A percentile compares a stretch with the other conserved stretches of the same genome.
phyloP scores from a whole-genome alignment of 2,797 vertebrate species.

The Pteropus rufus region DNA sequence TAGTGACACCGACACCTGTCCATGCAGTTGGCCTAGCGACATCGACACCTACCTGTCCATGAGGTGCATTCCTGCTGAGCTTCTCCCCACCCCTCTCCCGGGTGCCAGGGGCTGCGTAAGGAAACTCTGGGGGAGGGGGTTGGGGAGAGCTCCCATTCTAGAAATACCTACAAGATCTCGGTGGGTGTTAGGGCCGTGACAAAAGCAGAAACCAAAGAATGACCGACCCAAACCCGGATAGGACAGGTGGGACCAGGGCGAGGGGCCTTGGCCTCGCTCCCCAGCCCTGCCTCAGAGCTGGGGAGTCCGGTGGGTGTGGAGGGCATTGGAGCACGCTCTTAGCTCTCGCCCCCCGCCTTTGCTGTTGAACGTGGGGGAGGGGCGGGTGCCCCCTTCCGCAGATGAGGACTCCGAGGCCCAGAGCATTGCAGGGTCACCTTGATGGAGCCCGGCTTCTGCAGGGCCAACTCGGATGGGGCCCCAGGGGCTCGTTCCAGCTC shows the following conservation, averaged over 20 bases:
- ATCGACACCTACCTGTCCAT: too few species aligned
- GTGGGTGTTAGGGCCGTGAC: not conserved
- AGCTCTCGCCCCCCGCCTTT: rapidly evolving
- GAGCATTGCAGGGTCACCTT: rapidly evolving
- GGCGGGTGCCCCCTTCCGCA: rapidly evolving
- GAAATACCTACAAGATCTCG: not conserved
- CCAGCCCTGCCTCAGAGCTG: not conserved
- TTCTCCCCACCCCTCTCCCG: not conserved
- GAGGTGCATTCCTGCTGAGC: rapidly evolving
- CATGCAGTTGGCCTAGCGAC: too few species aligned
- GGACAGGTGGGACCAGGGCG: rapidly evolving
- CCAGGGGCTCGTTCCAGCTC: rapidly evolving
- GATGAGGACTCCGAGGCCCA: not conserved
- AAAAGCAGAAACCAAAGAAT: not conserved
- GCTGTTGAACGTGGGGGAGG: not conserved
- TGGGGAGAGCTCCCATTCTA: not conserved
- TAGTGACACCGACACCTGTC: too few species aligned
- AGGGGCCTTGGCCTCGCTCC: rapidly evolving
- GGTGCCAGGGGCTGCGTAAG: not conserved
- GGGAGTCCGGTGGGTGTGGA: rapidly evolving
- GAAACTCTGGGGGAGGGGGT: not conserved
- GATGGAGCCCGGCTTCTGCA: too few species aligned
- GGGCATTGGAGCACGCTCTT: rapidly evolving
- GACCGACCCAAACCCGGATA: rapidly evolving
- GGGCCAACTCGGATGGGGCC: not conserved